These are phyloP conservation scores for Hapalemur alaotrensis DNA, from an alignment of 2,797 vertebrate genomes.

Conservation along the genomic window DNA sequence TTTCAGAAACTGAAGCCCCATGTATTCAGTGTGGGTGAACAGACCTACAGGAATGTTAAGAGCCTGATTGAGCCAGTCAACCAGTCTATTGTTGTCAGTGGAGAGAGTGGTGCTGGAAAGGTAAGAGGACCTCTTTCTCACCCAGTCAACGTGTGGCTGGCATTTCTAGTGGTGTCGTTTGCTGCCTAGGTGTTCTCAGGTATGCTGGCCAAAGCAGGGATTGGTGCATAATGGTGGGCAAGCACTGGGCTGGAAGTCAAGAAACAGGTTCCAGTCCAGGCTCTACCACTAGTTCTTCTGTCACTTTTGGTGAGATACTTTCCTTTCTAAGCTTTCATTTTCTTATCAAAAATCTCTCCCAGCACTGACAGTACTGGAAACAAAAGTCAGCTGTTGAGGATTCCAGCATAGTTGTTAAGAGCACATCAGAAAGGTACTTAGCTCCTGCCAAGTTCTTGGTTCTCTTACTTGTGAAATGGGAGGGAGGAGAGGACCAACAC, in stretches of 20 bases:
- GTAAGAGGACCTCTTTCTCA: conserved; percentile 80
- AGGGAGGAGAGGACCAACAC: not conserved
- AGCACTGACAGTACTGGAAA: not conserved
- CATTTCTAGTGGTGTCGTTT: not conserved
- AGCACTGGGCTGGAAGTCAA: not conserved
- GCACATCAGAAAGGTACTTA: not conserved
- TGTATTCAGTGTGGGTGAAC: conserved; percentile 95
- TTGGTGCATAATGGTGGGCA: not conserved
- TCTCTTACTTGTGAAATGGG: not conserved
- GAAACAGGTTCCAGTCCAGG: not conserved
- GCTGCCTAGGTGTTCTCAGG: not conserved
- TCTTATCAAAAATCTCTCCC: not conserved
- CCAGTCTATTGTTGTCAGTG: conserved; percentile 97
- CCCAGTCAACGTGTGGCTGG: not conserved
- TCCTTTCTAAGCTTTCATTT: not conserved
- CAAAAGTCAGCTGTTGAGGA: not conserved
- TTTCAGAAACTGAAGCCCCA: conserved; percentile 92
- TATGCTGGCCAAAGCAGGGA: not conserved
- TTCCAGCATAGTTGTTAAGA: not conserved
- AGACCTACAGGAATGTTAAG: conserved; percentile 94
- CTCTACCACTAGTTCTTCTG: not conserved
- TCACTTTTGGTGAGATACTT: not conserved
- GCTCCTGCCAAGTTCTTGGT: not conserved
- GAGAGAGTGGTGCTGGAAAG: conserved; percentile 98
- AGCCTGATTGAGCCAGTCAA: conserved; percentile 91